Base-by-base conservation (phyloP, 2,113 vertebrate species). In the Athene cunicularia region DNA sequence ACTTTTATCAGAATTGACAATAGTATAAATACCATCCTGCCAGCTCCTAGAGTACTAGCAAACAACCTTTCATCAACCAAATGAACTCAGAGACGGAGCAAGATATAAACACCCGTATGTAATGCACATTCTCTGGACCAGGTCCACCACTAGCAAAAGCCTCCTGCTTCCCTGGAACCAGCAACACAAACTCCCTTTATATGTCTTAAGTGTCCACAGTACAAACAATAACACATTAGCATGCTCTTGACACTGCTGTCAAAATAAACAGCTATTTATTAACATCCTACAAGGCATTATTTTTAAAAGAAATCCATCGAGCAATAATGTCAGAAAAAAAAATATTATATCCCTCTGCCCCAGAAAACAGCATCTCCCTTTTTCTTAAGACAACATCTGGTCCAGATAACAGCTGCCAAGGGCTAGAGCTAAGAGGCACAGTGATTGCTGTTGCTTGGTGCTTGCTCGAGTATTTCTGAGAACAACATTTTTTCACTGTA, bases 221-320 rank as follows among this genome's bases (percentile, higher is more conserved):
- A 67, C 93, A 97, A 98, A 97, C 95, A 95, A 95, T 97, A 98
- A 96, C 97, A 95, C 95, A 93, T 97, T 97, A 94, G 67, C 95
- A 86, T 88, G 50, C 63, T 96, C 93, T 96, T 90, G 93, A 97
- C 91, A 94, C 91, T 45, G 95, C 92, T 97, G 97, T 96, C 97
- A 87, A 97, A 97, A 98, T 96, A 98, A 98, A 94, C 96, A 98
- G 92, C 91, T 94, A 93, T 98, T 98, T 97, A 97, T 97, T 97
- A 95, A 94, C 23, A 8, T 96, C 95, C 96, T 96, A 75, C 86
- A 68, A 93, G 93, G 96, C 96, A 97, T 96, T 94, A 91, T 88
- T 97, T 97, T 95, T n/a, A 32, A 84, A 96, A 92, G 89, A 93
- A 84, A 94, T 71, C 95, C 63, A 88, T 85, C 3, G 12, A 89